Evolutionary conservation across 1,140 invertebrate species (phyloP).

Genomic region (Latrodectus geometricus): DNA sequence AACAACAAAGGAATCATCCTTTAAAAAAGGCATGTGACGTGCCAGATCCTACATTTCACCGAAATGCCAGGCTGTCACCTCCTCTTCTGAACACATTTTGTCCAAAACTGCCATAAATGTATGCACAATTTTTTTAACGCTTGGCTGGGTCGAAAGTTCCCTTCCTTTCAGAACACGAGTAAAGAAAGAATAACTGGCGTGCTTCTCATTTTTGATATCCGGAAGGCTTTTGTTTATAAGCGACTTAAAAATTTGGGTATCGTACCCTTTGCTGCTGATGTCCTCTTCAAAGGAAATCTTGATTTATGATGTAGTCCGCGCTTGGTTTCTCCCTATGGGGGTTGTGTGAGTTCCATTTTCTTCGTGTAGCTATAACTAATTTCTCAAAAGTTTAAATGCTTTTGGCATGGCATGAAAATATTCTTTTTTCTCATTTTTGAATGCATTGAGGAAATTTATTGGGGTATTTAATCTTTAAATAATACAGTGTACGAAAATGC

Average conservation of each 20-base stretch:
- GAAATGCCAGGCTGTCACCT: slow-evolving; percentile 3
- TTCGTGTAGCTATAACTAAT: too few relatives aligned
- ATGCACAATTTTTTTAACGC: not conserved
- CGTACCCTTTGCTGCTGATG: too few relatives aligned
- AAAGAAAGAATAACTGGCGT: not conserved
- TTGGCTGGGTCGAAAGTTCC: not conserved
- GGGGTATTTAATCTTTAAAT: too few relatives aligned
- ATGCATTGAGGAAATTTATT: too few relatives aligned
- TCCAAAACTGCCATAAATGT: slow-evolving; percentile 27
- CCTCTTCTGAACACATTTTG: not conserved
- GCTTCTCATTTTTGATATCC: not conserved
- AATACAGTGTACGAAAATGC: too few relatives aligned
- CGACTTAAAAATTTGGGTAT: not conserved
- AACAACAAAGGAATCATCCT: not conserved
- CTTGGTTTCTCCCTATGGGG: too few relatives aligned
- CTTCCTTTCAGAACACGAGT: not conserved
- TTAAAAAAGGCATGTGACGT: slow-evolving; percentile 21
- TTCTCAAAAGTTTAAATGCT: too few relatives aligned
- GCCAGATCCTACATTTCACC: slow-evolving; percentile 37
- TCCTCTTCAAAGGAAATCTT: too few relatives aligned
- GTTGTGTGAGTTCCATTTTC: too few relatives aligned
- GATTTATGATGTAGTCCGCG: too few relatives aligned
- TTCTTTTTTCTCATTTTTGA: too few relatives aligned
- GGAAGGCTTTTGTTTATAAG: not conserved
- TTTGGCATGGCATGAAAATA: too few relatives aligned